These are phyloP conservation scores for Paracanthobrama guichenoti DNA, from an alignment of 2,113 vertebrate species.

Conservation along the genomic window DNA sequence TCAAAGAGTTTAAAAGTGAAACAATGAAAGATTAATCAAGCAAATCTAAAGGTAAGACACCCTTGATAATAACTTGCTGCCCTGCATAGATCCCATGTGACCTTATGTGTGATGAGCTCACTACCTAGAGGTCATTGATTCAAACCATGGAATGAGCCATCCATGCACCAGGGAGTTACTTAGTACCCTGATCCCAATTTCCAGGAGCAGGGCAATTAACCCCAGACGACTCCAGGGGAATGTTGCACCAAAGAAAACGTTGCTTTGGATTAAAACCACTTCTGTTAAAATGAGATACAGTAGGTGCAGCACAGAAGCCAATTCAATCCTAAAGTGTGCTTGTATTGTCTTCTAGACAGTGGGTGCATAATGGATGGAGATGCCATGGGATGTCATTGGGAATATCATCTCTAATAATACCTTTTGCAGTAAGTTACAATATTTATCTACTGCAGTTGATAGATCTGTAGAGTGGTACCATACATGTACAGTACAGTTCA, in stretches of 20 bases:
- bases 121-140: slow-evolving; percentile 16
- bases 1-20: slow-evolving; percentile 52
- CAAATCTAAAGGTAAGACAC: neutral
- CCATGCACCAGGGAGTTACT: slow-evolving; percentile 4
- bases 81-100: neutral
- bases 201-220: slow-evolving; percentile 15
- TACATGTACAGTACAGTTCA: neutral
- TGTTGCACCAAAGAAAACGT: neutral
- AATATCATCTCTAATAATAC: neutral
- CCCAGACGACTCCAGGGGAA: slow-evolving; percentile 2
- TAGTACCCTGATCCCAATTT: slow-evolving; percentile 13
- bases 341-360: neutral
- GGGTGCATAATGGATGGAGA: neutral
- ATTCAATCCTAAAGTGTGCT: neutral
- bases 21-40: slow-evolving; percentile 43
- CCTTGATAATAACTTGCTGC: neutral
- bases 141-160: slow-evolving; percentile 9
- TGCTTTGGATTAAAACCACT: neutral
- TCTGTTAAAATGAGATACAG: neutral
- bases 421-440: neutral
- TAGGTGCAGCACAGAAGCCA: neutral
- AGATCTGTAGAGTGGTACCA: neutral
- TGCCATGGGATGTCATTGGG: no score
- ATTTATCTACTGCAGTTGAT: neutral
- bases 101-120: neutral